A percentile compares a stretch with the other conserved stretches of the same genome.
phyloP scores from a whole-genome alignment of 2,113 vertebrate species.

The Arenaria interpres region DNA sequence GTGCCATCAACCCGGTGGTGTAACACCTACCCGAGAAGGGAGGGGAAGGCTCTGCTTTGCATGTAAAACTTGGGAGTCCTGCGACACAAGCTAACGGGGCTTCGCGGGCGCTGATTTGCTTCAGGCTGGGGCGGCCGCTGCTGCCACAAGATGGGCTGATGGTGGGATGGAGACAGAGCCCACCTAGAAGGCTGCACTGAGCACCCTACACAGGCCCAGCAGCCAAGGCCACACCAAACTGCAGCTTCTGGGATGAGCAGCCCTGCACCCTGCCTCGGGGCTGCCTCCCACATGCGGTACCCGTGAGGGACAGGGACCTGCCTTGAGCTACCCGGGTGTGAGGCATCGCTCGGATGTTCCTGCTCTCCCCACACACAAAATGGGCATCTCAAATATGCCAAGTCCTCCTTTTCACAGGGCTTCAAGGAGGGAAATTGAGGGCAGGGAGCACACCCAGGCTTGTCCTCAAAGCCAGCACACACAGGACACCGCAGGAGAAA shows the following conservation, averaged over 20 bases:
- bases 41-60: not conserved
- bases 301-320: not conserved
- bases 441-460: not conserved
- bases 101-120: not conserved
- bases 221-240: not conserved
- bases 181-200: not conserved
- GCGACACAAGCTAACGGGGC: not conserved
- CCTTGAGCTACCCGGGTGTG: rapidly evolving
- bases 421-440: rapidly evolving
- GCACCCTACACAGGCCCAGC: not conserved
- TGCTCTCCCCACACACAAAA: not conserved
- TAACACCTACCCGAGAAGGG: not conserved
- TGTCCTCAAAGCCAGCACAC: not conserved
- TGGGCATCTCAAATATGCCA: rapidly evolving
- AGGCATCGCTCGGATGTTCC: rapidly evolving
- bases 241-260: not conserved
- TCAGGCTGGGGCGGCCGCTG: not conserved
- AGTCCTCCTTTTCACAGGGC: not conserved
- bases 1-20: rapidly evolving
- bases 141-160: not conserved
- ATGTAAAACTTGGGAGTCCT: not conserved
- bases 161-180: not conserved
- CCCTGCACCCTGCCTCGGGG: rapidly evolving
- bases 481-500: not conserved
- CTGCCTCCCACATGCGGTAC: rapidly evolving